Evolutionary conservation across 2,113 vertebrate species (phyloP).

Genomic region (Ondatra zibethicus): DNA sequence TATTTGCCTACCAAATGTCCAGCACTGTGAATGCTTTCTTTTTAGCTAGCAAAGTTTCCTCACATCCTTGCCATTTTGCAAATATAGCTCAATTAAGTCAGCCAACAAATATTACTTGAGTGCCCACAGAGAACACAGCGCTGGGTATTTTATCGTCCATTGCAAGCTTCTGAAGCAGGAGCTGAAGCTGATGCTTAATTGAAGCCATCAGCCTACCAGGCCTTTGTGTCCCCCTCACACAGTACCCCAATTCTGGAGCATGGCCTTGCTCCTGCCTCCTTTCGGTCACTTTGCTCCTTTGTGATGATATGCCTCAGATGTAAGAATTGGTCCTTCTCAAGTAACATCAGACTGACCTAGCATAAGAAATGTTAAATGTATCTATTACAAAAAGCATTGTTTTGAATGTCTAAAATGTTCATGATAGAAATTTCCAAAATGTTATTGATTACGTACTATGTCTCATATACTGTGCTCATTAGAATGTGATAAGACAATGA

Average conservation of each 20-base stretch:
- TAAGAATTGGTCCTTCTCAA: neutral
- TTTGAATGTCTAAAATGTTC: slow-evolving; percentile 39
- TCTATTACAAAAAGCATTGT: neutral
- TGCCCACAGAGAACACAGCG: slow-evolving; percentile 61
- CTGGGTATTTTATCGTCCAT: slow-evolving; percentile 67
- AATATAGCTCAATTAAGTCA: slow-evolving; percentile 78
- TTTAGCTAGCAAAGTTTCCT: slow-evolving; percentile 79
- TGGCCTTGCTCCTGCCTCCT: neutral
- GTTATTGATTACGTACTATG: neutral
- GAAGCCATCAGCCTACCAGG: neutral
- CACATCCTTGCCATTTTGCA: slow-evolving; percentile 79
- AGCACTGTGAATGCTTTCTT: slow-evolving; percentile 79
- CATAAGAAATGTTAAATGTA: slow-evolving; percentile 28
- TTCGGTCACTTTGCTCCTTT: neutral
- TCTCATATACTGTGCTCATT: slow-evolving; percentile 16
- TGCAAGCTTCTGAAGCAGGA: slow-evolving; percentile 42
- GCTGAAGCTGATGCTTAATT: slow-evolving; percentile 7
- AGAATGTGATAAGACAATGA: neutral
- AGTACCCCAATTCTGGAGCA: neutral
- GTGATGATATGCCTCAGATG: neutral
- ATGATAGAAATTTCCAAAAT: neutral
- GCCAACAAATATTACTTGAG: slow-evolving; percentile 76
- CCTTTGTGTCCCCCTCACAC: slow-evolving; percentile 14
- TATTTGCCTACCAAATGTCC: slow-evolving; percentile 80
- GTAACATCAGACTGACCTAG: slow-evolving; percentile 5